A percentile compares a stretch with the other conserved stretches of the same genome.
phyloP scores from a whole-genome alignment of 2,113 vertebrate genomes.

The Phaetusa simplex region DNA sequence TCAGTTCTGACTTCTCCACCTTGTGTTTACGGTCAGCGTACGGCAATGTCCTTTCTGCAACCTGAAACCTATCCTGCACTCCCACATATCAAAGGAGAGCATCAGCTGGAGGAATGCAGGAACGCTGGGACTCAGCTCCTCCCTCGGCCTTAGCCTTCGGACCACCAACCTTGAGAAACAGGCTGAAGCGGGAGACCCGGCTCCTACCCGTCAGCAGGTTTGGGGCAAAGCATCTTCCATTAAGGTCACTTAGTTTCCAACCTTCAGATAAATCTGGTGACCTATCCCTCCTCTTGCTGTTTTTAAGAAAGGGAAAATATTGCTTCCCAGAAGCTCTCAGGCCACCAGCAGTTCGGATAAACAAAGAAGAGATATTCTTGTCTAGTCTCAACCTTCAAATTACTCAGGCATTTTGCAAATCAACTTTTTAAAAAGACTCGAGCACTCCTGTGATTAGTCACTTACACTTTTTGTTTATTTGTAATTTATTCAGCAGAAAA shows the following conservation, averaged over 20 bases:
- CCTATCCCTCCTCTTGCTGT: neutral
- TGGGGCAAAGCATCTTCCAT: neutral
- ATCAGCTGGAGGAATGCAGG: neutral
- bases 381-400: neutral
- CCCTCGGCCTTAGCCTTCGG: neutral
- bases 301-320: neutral
- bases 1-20: neutral
- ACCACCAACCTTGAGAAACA: conserved; percentile 48
- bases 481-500: neutral
- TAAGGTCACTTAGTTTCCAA: neutral
- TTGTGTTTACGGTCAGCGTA: neutral
- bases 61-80: neutral
- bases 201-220: neutral
- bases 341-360: neutral
- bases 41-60: neutral
- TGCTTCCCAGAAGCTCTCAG: neutral
- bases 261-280: neutral
- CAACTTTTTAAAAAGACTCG: neutral
- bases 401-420: neutral
- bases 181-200: neutral
- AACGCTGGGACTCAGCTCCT: neutral
- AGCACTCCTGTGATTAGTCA: neutral
- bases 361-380: neutral
- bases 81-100: neutral
- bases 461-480: neutral